A percentile compares a stretch with the other conserved stretches of the same genome.
These are phyloP conservation scores for Leptinotarsa defecta DNA, from an alignment of 1,140 invertebrate species.

Conservation along the genomic window DNA sequence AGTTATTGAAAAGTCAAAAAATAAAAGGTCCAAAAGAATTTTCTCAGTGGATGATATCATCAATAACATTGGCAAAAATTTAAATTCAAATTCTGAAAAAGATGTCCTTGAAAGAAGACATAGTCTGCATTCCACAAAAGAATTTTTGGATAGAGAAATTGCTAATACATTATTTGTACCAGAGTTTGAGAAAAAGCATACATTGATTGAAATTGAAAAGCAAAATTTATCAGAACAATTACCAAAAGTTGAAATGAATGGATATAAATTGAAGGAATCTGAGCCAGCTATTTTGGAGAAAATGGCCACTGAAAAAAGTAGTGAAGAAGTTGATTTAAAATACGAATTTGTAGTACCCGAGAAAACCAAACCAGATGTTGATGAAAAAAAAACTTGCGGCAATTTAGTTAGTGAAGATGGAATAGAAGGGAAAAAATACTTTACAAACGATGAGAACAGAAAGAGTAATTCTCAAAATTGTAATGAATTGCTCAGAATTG, in stretches of 20 bases:
- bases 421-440: too few relatives aligned
- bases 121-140: constrained; percentile 2
- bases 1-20: background rate
- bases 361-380: constrained; percentile 7
- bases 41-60: constrained; percentile 52
- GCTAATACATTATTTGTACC: background rate
- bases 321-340: background rate
- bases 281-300: background rate
- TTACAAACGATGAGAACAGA: too few relatives aligned
- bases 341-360: background rate
- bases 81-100: constrained; percentile 21
- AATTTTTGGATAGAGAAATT: constrained; percentile 33
- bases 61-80: constrained; percentile 40
- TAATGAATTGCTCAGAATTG: too few relatives aligned
- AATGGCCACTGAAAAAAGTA: constrained; percentile 5
- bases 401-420: background rate
- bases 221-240: background rate
- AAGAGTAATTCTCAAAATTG: too few relatives aligned
- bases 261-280: background rate
- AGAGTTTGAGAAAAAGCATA: too few relatives aligned
- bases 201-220: background rate
- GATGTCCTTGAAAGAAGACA: background rate
- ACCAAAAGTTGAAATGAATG: constrained; percentile 1
- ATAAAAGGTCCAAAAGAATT: constrained; percentile 34
- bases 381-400: background rate